Conservation (phyloP, 2,113 vertebrate genomes). For the Misgurnus anguillicaudatus region DNA sequence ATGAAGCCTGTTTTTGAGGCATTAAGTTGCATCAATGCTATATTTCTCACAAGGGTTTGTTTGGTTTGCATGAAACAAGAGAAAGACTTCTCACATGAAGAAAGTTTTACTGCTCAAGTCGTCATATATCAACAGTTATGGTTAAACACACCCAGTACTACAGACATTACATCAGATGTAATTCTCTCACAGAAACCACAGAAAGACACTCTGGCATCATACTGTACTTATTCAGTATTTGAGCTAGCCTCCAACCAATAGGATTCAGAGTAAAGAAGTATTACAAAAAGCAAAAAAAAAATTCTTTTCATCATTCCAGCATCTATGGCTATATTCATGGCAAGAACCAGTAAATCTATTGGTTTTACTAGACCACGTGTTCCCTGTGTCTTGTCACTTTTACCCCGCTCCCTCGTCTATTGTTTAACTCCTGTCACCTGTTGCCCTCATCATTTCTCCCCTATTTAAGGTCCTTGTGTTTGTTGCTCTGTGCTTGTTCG, state of each 20-base stretch:
- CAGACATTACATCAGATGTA: slow-evolving; percentile 31
- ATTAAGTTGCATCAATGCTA: no score
- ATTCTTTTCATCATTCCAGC: not conserved
- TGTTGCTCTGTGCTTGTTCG: no score
- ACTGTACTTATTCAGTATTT: not conserved
- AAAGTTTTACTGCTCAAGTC: not conserved
- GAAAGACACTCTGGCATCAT: not conserved
- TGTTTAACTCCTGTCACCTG: no score
- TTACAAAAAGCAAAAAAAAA: not conserved
- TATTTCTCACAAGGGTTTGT: no score
- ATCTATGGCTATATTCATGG: no score
- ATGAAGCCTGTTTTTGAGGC: no score
- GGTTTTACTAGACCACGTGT: no score
- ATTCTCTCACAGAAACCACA: not conserved
- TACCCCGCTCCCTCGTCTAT: no score
- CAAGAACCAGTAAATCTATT: no score
- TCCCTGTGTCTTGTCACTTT: no score
- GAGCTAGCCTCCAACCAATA: not conserved
- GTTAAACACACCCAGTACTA: slow-evolving; percentile 22
- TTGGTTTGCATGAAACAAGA: not conserved
- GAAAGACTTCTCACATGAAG: not conserved
- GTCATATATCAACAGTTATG: slow-evolving; percentile 11
- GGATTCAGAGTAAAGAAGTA: not conserved
- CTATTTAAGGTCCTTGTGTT: no score
- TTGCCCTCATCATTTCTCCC: no score